Evolutionary conservation across 2,113 vertebrate genomes (phyloP).

Genomic region (Semnornis frantzii): DNA sequence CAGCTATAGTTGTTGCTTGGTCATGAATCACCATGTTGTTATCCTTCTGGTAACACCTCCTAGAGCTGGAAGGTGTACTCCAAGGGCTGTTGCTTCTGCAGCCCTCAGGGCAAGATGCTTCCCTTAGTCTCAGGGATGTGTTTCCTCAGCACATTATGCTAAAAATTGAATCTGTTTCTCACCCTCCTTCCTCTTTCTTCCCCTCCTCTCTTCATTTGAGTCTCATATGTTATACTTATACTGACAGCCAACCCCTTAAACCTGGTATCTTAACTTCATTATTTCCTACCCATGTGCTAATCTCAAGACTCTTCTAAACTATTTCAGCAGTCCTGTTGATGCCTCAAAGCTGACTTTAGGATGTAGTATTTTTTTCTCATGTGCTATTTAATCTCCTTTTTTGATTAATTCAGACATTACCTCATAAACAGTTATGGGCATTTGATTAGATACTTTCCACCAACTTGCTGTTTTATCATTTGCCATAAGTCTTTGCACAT

Average conservation of each 20-base stretch:
- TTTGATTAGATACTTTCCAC: slow-evolving; percentile 49
- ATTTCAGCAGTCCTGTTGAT: neutral
- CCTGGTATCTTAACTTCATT: neutral
- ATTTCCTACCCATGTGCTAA: neutral
- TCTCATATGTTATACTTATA: neutral
- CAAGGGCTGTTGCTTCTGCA: neutral
- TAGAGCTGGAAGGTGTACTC: neutral
- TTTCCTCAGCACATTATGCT: neutral
- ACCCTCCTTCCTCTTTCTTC: neutral
- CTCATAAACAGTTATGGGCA: slow-evolving; percentile 16
- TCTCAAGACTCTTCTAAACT: neutral
- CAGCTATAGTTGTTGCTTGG: neutral
- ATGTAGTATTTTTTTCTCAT: neutral
- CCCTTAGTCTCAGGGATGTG: neutral
- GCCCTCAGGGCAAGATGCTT: neutral
- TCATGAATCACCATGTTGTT: neutral
- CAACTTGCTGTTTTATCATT: neutral
- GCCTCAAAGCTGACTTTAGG: neutral
- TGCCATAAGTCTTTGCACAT: neutral
- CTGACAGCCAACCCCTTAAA: neutral
- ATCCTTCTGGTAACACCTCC: neutral
- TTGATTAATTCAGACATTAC: slow-evolving; percentile 53
- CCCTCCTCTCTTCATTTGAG: neutral
- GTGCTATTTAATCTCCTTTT: neutral
- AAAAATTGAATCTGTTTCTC: neutral